These are phyloP conservation scores for Paracanthobrama guichenoti DNA, from an alignment of 2,113 vertebrate genomes.

Conservation along the genomic window DNA sequence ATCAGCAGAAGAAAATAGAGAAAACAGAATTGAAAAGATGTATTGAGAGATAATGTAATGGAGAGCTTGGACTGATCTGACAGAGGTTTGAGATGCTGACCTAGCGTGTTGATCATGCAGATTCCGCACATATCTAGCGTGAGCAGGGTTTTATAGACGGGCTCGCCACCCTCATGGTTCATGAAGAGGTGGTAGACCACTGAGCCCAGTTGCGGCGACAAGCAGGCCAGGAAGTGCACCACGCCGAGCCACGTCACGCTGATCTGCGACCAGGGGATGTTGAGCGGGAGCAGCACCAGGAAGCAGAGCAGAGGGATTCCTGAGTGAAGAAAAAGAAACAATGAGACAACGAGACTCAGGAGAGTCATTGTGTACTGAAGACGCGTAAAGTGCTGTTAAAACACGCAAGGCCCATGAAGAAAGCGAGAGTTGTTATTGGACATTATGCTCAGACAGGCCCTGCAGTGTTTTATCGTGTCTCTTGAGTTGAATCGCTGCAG, in stretches of 20 bases:
- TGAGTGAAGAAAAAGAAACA: slow-evolving; percentile 58
- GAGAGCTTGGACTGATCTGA: background rate
- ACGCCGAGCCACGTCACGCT: slow-evolving; percentile 87
- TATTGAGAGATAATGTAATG: background rate
- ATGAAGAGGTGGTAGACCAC: slow-evolving; percentile 94
- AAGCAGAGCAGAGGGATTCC: slow-evolving; percentile 88
- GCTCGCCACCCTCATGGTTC: slow-evolving; percentile 89
- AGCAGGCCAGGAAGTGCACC: slow-evolving; percentile 89
- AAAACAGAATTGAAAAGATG: background rate
- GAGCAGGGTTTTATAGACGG: slow-evolving; percentile 87
- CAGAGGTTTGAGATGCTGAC: slow-evolving; percentile 67
- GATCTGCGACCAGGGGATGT: slow-evolving; percentile 90
- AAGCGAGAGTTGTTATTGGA: background rate
- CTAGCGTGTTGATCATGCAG: slow-evolving; percentile 90
- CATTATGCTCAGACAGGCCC: slow-evolving; percentile 6
- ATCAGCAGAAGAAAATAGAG: slow-evolving; percentile 11
- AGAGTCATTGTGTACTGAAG: background rate
- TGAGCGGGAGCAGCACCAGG: slow-evolving; percentile 87
- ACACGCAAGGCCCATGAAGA: background rate
- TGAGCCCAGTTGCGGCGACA: slow-evolving; percentile 87
- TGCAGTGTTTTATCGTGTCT: slow-evolving; percentile 17
- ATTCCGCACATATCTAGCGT: slow-evolving; percentile 92
- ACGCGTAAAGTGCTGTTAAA: background rate
- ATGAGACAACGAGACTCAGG: background rate
- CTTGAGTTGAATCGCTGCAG: slow-evolving; percentile 19